Evolutionary conservation across 2,113 vertebrate species (phyloP).

Genomic region (Patagioenas fasciata): DNA sequence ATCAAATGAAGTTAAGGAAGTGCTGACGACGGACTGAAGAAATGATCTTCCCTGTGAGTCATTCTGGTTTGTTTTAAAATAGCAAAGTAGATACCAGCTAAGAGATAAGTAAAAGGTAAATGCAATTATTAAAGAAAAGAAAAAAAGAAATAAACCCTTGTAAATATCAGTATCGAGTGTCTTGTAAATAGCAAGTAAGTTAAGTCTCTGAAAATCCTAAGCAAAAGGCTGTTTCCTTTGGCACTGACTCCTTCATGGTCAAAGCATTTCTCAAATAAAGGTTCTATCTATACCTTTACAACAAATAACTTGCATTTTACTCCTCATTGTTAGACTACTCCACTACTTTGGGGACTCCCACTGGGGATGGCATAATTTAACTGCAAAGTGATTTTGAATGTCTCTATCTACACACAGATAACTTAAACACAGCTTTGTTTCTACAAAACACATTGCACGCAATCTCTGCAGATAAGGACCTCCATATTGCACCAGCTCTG

Average conservation of each 20-base stretch:
- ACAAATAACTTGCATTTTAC: background rate
- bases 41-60: constrained; percentile 38
- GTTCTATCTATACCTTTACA: background rate
- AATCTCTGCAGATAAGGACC: constrained; percentile 35
- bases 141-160: background rate
- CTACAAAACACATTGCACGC: background rate
- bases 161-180: background rate
- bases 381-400: constrained; percentile 11
- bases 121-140: background rate
- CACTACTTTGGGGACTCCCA: background rate
- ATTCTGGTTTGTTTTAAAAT: constrained; percentile 47
- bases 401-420: constrained; percentile 53
- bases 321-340: constrained; percentile 28
- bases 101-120: constrained; percentile 44
- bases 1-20: constrained; percentile 19
- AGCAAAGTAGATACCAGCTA: constrained; percentile 57
- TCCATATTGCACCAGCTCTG: background rate
- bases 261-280: constrained; percentile 51
- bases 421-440: constrained; percentile 23
- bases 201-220: constrained; percentile 10
- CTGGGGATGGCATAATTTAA: constrained; percentile 1
- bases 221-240: constrained; percentile 51
- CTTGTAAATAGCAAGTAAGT: background rate
- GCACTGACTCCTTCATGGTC: constrained; percentile 41
- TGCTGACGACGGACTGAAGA: constrained; percentile 34